Evolutionary conservation across 2,888 invertebrate genomes (phyloP).

Genomic region (Pharmacophagus antenor): DNA sequence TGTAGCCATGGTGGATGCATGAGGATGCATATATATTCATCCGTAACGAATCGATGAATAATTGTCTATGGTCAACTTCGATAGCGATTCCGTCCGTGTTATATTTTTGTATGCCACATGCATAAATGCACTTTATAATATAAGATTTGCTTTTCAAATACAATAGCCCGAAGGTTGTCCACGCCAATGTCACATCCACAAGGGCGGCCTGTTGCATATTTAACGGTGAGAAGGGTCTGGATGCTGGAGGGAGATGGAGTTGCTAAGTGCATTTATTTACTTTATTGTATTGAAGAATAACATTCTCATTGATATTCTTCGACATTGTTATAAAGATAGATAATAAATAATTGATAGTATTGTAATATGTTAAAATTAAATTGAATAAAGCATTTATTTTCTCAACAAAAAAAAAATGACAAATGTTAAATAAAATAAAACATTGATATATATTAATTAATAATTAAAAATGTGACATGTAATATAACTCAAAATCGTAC

Average conservation of each 20-base stretch:
- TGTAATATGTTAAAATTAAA: too few relatives aligned
- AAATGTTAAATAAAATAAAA: too few relatives aligned
- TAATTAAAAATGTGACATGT: too few relatives aligned
- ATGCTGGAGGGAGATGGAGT: constrained; percentile 37
- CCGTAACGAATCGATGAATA: constrained; percentile 12
- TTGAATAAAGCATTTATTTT: too few relatives aligned
- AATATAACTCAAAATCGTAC: too few relatives aligned
- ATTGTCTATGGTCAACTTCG: constrained; percentile 30
- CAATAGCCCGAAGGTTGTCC: constrained; percentile 44
- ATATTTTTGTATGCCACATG: constrained; percentile 35
- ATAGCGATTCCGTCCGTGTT: constrained; percentile 35
- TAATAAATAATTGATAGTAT: too few relatives aligned
- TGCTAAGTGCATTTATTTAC: constrained; percentile 18
- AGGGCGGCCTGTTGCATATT: constrained; percentile 48
- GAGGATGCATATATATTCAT: background rate
- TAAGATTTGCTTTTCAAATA: constrained; percentile 55
- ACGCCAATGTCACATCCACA: constrained; percentile 49
- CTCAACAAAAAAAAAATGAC: too few relatives aligned
- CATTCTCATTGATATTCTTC: too few relatives aligned
- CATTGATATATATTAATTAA: too few relatives aligned
- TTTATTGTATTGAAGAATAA: too few relatives aligned
- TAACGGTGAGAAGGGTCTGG: constrained; percentile 51
- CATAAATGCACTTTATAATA: constrained; percentile 45
- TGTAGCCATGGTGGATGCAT: background rate
- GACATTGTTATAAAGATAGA: too few relatives aligned